Conservation (phyloP, 2,113 vertebrate species). For the Toxotes chatareus region DNA sequence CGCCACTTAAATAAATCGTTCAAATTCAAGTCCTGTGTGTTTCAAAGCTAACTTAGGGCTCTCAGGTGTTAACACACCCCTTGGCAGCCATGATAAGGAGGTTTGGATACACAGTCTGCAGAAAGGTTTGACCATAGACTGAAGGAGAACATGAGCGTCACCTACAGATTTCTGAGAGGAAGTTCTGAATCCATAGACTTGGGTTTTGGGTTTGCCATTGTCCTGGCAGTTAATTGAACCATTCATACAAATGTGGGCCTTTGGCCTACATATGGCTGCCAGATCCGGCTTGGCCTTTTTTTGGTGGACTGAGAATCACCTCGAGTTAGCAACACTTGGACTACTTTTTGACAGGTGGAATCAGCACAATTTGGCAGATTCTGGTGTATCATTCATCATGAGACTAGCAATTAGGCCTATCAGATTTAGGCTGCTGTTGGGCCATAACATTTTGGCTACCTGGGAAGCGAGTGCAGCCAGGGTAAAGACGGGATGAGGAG, state of each 20-base stretch:
- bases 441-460: constrained; percentile 1
- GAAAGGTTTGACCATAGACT: neutral
- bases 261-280: constrained; percentile 17
- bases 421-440: constrained; percentile 15
- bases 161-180: neutral
- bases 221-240: constrained; percentile 9
- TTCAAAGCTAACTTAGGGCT: neutral
- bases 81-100: neutral
- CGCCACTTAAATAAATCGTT: neutral
- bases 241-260: constrained; percentile 13
- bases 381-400: constrained; percentile 14
- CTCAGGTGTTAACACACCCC: constrained; percentile 11
- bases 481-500: neutral
- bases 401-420: constrained; percentile 6
- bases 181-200: constrained; percentile 2
- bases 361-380: constrained; percentile 6
- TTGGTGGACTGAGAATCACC: constrained; percentile 7
- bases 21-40: neutral
- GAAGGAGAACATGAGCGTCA: neutral
- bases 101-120: neutral
- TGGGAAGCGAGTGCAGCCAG: neutral
- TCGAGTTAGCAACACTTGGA: neutral
- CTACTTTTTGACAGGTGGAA: neutral
- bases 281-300: neutral
- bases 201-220: constrained; percentile 4